These are phyloP conservation scores for Bombus consobrinus DNA, from an alignment of 1,140 invertebrate species.

Conservation along the genomic window DNA sequence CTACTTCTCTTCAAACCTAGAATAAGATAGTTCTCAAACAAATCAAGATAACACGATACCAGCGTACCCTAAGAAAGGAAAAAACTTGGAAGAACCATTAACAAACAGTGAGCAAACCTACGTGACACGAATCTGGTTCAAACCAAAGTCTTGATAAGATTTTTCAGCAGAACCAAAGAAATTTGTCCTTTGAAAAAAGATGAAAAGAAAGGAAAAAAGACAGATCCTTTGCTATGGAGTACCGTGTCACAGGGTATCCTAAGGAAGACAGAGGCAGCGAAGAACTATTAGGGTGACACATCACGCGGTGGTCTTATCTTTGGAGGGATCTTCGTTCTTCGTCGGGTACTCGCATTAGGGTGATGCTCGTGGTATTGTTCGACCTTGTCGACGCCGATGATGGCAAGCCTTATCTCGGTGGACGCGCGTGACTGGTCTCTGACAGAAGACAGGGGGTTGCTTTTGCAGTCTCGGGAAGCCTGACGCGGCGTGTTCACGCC, in stretches of 20 bases:
- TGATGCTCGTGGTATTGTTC: constrained; percentile 63
- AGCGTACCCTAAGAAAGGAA: neutral
- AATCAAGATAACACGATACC: neutral
- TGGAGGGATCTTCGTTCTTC: constrained; percentile 45
- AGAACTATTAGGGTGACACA: constrained; percentile 67
- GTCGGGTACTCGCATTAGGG: constrained; percentile 10
- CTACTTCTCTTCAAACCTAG: neutral
- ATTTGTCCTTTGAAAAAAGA: neutral
- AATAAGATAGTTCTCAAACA: neutral
- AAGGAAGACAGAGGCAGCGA: constrained; percentile 24
- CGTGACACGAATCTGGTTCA: neutral
- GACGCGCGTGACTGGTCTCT: constrained; percentile 69
- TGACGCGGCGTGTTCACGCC: constrained; percentile 35
- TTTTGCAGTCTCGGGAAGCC: constrained; percentile 39
- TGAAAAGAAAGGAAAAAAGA: neutral
- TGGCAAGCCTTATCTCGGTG: constrained; percentile 68
- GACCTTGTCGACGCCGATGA: constrained; percentile 63
- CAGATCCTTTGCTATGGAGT: neutral
- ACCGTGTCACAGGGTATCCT: neutral
- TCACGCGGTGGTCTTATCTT: constrained; percentile 60
- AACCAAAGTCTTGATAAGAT: neutral
- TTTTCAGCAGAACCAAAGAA: neutral
- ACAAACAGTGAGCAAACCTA: neutral
- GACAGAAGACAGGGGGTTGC: constrained; percentile 49
- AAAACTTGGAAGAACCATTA: neutral